A percentile compares a stretch with the other conserved stretches of the same genome.
Evolutionary conservation across 2,113 vertebrate genomes (phyloP).

Genomic region (Crypturellus undulatus): DNA sequence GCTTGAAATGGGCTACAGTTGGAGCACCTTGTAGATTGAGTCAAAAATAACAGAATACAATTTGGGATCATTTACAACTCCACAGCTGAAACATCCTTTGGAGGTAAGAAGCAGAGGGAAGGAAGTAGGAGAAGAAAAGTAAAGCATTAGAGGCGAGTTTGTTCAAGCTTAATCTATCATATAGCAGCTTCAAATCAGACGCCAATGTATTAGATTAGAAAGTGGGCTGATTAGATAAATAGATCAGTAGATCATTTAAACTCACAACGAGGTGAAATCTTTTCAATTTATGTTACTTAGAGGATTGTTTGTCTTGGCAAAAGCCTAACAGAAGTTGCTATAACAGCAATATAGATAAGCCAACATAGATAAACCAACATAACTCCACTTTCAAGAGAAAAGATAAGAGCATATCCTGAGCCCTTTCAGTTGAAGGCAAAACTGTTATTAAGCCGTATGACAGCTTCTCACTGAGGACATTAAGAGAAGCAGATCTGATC

Average conservation of each 20-base stretch:
- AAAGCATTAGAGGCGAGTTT: background rate
- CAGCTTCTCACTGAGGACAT: background rate
- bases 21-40: background rate
- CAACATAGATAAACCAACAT: background rate
- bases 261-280: background rate
- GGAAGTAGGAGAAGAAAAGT: background rate
- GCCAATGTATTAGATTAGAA: background rate
- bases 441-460: background rate
- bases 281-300: background rate
- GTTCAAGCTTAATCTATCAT: background rate
- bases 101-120: background rate
- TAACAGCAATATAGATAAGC: background rate
- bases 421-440: background rate
- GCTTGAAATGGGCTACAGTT: background rate
- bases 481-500: background rate
- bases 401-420: background rate
- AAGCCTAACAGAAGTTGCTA: background rate
- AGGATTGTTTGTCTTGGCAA: conserved; percentile 30
- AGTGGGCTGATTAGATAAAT: background rate
- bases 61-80: background rate
- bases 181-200: background rate
- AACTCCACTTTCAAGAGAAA: background rate
- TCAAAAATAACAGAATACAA: background rate
- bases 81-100: background rate
- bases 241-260: background rate